Evolutionary conservation across 2,888 invertebrate genomes (phyloP), one percentile per base, ranked within the genome.

Genomic region (Philereme transversata): DNA sequence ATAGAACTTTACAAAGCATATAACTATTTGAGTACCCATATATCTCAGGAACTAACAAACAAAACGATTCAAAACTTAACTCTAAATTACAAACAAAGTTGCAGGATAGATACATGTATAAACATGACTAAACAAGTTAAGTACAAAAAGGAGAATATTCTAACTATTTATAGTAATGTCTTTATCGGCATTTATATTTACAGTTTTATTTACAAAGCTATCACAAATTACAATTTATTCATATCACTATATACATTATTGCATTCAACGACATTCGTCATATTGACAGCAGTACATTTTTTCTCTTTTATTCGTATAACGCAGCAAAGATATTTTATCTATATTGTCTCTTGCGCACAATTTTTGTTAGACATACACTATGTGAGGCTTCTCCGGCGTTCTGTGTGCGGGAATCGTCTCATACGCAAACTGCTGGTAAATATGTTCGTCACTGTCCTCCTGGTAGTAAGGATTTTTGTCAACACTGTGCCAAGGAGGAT

Each of bases 351-450:
- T 84, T 81, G 82, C 82, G 72, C 79, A 84, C 83, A 87, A 82
- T 82, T 86, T 90, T 79, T 89, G 92, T 92, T 93, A 93, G 76
- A 93, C 93, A 74, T 93, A 93, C 84, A 93, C 93, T 88, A 93
- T 93, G 84, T 93, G 93, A 63, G 93, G 93, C 82, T 93, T 92
- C 75, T 93, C 93, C 57, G 92, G 92, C 69, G 93, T 92, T 76
- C 90, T 84, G 75, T 93, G 93, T 63, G 88, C 91, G 65, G 93
- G 92, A 53, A 93, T 93, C 9, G 93, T 92, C 77, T 93, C 93
- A 69, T 93, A 93, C 4, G 91, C 91, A 64, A 93, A 93, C 71
- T 93, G 93, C 69, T 93, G 92, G 73, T 93, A 93, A 74, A 93
- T 93, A 68, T 91, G 92, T 62, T 93, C 93, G 63, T 92, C 91